Percentiles rank a stretch among this genome's conserved stretches.
Evolutionary conservation across 2,888 invertebrate genomes (phyloP).

Genomic region (Ophonus ardosiacus): DNA sequence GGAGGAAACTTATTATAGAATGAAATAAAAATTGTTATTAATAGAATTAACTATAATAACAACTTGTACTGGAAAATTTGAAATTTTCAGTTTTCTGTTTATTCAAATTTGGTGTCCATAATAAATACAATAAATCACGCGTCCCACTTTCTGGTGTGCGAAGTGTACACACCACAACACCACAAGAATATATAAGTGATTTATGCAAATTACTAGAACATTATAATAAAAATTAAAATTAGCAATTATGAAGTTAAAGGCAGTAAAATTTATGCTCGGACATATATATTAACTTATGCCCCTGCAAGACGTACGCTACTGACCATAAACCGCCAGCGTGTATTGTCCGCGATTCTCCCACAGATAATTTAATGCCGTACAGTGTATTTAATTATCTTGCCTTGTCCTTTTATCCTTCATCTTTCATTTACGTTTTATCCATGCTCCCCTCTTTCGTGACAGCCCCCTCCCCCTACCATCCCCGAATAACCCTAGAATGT

Average conservation of each 20-base stretch:
- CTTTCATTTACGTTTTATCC: conserved; percentile 62
- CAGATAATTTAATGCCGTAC: conserved; percentile 75
- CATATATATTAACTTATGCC: conserved; percentile 41
- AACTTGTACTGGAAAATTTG: too few relatives aligned
- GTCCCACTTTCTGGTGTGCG: too few relatives aligned
- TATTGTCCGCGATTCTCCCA: conserved; percentile 62
- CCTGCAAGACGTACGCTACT: conserved; percentile 54
- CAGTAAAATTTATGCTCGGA: conserved; percentile 12
- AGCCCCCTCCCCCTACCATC: neutral
- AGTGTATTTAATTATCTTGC: conserved; percentile 74
- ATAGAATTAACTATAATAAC: too few relatives aligned
- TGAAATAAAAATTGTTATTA: too few relatives aligned
- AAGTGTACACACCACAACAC: too few relatives aligned
- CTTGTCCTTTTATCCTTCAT: conserved; percentile 62
- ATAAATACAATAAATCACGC: too few relatives aligned
- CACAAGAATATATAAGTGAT: neutral
- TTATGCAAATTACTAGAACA: neutral
- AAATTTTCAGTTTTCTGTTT: too few relatives aligned
- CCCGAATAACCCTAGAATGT: conserved; percentile 19
- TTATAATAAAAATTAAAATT: conserved; percentile 16
- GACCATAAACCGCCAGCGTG: conserved; percentile 42
- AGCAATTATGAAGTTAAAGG: neutral
- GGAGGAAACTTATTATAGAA: too few relatives aligned
- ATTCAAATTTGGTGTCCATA: too few relatives aligned
- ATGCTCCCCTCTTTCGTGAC: conserved; percentile 45